phyloP scores from a whole-genome alignment of 2,113 vertebrate species.

The Callospermophilus lateralis region DNA sequence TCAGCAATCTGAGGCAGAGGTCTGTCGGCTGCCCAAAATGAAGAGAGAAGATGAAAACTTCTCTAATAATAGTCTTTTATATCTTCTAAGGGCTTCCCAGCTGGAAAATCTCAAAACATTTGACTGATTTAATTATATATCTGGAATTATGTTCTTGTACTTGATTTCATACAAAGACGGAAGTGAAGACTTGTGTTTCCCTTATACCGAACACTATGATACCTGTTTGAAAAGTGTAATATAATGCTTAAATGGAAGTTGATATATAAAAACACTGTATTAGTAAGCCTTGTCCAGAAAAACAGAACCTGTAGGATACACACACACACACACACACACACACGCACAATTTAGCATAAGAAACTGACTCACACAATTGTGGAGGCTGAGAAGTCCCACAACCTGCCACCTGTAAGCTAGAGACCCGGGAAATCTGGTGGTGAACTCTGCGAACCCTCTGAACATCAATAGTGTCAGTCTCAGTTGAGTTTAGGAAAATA shows the following conservation, averaged over 20 bases:
- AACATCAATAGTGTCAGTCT: neutral
- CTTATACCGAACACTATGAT: neutral
- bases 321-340: neutral
- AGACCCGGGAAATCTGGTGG: neutral
- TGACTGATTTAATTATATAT: slow-evolving; percentile 67
- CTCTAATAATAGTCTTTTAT: slow-evolving; percentile 37
- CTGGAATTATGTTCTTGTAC: slow-evolving; percentile 59
- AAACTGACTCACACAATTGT: neutral
- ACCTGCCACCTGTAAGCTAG: neutral
- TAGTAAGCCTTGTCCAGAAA: neutral
- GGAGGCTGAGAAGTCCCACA: neutral
- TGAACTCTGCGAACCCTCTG: neutral
- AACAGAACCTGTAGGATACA: neutral
- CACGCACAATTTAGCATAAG: neutral
- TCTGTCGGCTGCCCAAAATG: slow-evolving; percentile 32
- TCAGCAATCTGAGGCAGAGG: neutral
- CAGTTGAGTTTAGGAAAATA: neutral
- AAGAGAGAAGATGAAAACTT: neutral
- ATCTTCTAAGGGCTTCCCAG: slow-evolving; percentile 39
- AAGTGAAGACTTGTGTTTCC: neutral
- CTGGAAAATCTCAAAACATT: slow-evolving; percentile 71
- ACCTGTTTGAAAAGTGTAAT: neutral
- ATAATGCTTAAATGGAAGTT: neutral
- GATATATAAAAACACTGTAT: neutral
- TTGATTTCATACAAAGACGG: neutral